phyloP scores from a whole-genome alignment of 2,888 invertebrate species.

The Theretra japonica region DNA sequence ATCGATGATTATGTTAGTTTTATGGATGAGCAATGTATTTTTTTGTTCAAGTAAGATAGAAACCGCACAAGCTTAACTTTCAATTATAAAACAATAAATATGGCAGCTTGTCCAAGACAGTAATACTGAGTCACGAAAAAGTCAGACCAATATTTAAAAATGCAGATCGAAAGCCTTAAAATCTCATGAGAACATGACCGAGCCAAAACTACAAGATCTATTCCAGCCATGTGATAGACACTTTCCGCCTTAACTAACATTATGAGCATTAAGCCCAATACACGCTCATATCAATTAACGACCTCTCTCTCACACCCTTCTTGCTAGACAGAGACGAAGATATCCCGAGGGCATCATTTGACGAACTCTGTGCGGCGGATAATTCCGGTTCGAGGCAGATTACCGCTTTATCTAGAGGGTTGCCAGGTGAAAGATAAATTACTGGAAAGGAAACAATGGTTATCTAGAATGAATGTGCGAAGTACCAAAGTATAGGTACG shows the following conservation, averaged over 20 bases:
- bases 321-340: neutral
- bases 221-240: neutral
- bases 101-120: too few species aligned
- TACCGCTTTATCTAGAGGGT: conserved; percentile 36
- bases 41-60: too few species aligned
- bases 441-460: neutral
- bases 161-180: too few species aligned
- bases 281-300: conserved; percentile 17
- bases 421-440: neutral
- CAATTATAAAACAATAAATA: too few species aligned
- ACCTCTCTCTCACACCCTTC: neutral
- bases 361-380: conserved; percentile 32
- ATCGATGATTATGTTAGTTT: too few species aligned
- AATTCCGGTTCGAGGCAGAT: conserved; percentile 36
- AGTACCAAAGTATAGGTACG: too few species aligned
- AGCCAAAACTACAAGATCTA: neutral
- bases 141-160: too few species aligned
- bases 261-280: conserved; percentile 14
- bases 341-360: conserved; percentile 21
- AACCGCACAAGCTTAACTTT: too few species aligned
- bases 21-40: too few species aligned
- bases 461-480: neutral
- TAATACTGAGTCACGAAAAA: too few species aligned
- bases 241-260: conserved; percentile 16
- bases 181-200: too few species aligned